phyloP scores from a whole-genome alignment of 2,113 vertebrate genomes.

The Oreocharis arfaki region DNA sequence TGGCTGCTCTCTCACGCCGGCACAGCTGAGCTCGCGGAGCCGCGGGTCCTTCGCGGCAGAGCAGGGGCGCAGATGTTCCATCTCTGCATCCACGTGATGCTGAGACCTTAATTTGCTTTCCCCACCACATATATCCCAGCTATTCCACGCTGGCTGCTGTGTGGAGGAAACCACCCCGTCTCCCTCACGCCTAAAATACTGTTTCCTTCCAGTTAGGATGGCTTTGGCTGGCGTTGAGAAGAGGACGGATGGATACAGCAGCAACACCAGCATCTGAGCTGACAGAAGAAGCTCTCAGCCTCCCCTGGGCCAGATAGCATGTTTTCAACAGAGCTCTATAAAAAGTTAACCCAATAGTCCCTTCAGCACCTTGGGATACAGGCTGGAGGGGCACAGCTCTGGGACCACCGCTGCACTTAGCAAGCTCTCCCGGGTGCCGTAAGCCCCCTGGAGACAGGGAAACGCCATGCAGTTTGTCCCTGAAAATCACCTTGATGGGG shows the following conservation, averaged over 20 bases:
- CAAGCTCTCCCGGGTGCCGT: fast-evolving
- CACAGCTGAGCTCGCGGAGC: not conserved
- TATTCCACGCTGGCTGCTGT: fast-evolving
- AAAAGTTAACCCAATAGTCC: not conserved
- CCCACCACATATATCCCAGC: not conserved
- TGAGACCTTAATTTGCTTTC: not conserved
- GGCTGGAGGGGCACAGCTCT: not conserved
- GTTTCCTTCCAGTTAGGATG: not conserved
- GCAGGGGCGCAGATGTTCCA: not conserved
- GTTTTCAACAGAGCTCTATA: not conserved
- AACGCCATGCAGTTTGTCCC: fast-evolving
- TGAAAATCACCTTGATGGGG: not conserved
- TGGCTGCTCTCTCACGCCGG: not conserved
- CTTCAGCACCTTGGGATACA: not conserved
- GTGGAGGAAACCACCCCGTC: not conserved
- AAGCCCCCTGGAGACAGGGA: not conserved
- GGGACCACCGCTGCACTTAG: fast-evolving
- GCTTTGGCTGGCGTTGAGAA: not conserved
- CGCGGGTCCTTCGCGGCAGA: not conserved
- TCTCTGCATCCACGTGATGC: not conserved
- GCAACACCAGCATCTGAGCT: not conserved
- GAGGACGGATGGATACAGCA: not conserved
- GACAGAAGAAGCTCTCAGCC: not conserved
- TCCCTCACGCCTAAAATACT: not conserved
- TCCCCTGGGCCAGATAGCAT: not conserved